phyloP scores from a whole-genome alignment of 2,797 vertebrate genomes.

The Chloroceryle inda region DNA sequence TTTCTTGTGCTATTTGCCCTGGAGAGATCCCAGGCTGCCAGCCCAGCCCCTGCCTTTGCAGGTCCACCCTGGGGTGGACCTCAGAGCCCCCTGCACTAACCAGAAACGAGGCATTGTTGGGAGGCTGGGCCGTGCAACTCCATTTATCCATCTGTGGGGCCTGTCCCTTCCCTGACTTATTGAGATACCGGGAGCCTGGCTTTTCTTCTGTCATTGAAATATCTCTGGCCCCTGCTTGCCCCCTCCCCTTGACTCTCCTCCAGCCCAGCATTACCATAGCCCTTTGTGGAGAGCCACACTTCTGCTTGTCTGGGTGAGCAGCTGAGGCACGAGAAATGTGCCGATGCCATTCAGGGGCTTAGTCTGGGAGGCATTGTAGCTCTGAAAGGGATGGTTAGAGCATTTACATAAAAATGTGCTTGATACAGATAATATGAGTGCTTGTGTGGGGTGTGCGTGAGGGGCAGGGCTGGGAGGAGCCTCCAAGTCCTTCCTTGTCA shows the following conservation, averaged over 20 bases:
- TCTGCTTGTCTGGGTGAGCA: conserved; percentile 66
- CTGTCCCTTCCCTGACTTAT: conserved; percentile 15
- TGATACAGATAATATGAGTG: conserved; percentile 64
- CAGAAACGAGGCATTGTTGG: neutral
- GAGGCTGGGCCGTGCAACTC: neutral
- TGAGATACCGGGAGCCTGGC: neutral
- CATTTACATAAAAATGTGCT: conserved; percentile 77
- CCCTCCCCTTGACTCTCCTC: neutral
- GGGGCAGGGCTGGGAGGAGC: conserved; percentile 11
- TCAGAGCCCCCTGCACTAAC: neutral
- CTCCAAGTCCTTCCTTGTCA: neutral
- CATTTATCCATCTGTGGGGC: neutral
- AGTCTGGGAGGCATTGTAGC: conserved; percentile 56
- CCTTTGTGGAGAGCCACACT: conserved; percentile 72
- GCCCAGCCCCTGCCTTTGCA: neutral
- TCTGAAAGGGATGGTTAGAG: conserved; percentile 64
- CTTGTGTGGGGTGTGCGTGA: neutral
- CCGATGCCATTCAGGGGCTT: conserved; percentile 52
- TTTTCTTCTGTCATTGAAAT: conserved; percentile 62
- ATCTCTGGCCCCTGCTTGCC: conserved; percentile 27
- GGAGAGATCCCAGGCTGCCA: neutral
- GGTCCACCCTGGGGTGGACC: neutral
- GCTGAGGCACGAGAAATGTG: conserved; percentile 73
- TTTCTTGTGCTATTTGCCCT: neutral
- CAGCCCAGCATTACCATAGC: conserved; percentile 24